Conservation (phyloP, 2,888 invertebrate genomes). For the Cephus pygmeus region DNA sequence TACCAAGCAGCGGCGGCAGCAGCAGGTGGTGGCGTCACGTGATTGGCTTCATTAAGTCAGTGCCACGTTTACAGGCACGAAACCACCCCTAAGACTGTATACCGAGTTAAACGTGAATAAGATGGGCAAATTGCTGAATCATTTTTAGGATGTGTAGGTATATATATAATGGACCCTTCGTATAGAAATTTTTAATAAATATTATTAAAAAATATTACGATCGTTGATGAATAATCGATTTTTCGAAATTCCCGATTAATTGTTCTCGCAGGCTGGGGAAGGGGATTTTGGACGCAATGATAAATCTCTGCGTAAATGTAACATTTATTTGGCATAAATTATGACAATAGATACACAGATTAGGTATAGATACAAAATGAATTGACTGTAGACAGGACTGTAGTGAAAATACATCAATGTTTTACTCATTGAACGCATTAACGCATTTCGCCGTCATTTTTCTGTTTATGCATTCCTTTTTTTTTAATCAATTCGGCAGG, state of each 20-base stretch:
- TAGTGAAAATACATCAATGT: conserved; percentile 65
- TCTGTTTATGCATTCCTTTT: neutral
- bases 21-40: conserved; percentile 28
- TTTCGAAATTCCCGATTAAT: neutral
- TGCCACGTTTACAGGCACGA: conserved; percentile 2
- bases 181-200: neutral
- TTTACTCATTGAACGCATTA: conserved; percentile 29
- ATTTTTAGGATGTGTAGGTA: neutral
- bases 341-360: conserved; percentile 64
- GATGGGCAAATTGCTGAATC: neutral
- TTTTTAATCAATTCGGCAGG: too few relatives aligned
- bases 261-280: neutral
- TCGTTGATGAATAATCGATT: neutral
- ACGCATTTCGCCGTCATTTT: neutral
- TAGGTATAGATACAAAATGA: conserved; percentile 64
- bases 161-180: too few relatives aligned
- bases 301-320: conserved; percentile 58
- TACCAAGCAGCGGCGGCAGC: conserved; percentile 1
- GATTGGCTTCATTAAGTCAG: conserved; percentile 27
- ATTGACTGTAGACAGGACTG: conserved; percentile 65
- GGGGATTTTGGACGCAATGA: neutral
- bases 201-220: neutral
- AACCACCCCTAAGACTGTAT: neutral
- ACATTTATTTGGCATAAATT: conserved; percentile 66
- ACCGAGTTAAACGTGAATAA: neutral